Evolutionary conservation across 2,888 invertebrate species (phyloP), one percentile per base, ranked within the genome.

Genomic region (Malacosoma neustria): DNA sequence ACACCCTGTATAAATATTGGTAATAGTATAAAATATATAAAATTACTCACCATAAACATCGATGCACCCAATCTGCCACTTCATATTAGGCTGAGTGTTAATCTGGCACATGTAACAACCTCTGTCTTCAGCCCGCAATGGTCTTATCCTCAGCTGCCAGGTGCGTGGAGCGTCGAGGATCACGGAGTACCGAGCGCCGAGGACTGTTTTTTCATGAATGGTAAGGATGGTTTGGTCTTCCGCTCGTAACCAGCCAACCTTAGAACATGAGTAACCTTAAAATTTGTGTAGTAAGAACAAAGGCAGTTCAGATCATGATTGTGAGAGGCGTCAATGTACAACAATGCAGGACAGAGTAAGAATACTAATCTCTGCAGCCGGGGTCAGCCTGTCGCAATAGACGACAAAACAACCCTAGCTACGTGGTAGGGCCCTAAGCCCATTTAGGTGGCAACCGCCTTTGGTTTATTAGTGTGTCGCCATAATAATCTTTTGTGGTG

Each of bases 41-140:
- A 2, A 15, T 9, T 12, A 77, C 89, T 89, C 71, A 96, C 96
- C 94, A 65, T 93, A 92, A 12, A 96, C 95, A 68, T 95, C 95
- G 41, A 96, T 89, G 65, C 96, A 96, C 5, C 95, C 95, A 38
- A 93, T 89, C 77, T 94, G 93, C 67, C 93, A 94, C 77, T 92
- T 95, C 93, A 96, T 94, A 37, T 91, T 89, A 43, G 90, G 92
- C 53, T 82, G 82, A 1, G 95, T 95, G 81, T 96, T 96, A 61
- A 96, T 94, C 87, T 96, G 95, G 65, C 96, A 96, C 93, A 95
- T 94, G 77, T 96, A 96, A 69, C 95, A 96, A 42, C 94, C 96
- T 33, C 92, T 89, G 73, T 96, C 96, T 32, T 91, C 89, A 56
- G 94, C 94, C 48, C 92, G 89, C 36, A 96, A 87, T 43, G 94